phyloP scores from a whole-genome alignment of 2,888 invertebrate species.

The Camponotus fellah region DNA sequence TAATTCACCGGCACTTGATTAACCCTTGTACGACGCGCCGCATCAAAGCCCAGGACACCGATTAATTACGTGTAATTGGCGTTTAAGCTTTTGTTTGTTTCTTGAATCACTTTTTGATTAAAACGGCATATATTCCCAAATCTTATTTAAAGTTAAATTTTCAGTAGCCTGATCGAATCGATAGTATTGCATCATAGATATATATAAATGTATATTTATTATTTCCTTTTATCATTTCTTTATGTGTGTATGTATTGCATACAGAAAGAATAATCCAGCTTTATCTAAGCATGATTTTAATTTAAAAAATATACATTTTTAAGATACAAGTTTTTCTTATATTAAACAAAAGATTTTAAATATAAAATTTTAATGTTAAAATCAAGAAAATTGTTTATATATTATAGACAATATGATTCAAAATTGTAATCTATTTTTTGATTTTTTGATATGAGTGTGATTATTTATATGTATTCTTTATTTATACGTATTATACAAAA shows the following conservation, averaged over 20 bases:
- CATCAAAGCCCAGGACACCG: conserved; percentile 8
- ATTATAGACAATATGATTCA: not conserved
- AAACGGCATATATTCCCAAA: not conserved
- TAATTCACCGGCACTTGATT: conserved; percentile 48
- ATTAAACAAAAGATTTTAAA: not conserved
- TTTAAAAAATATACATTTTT: not conserved
- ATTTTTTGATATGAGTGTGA: not conserved
- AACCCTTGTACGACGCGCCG: conserved; percentile 16
- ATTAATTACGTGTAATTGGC: conserved; percentile 51
- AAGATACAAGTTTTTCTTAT: not conserved
- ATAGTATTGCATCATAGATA: not conserved
- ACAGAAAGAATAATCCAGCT: not conserved
- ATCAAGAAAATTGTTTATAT: not conserved
- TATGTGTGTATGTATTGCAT: too few species aligned
- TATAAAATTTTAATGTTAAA: not conserved
- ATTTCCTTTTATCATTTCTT: too few species aligned
- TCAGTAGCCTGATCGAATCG: not conserved
- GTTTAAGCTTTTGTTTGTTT: conserved; percentile 27
- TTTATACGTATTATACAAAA: not conserved
- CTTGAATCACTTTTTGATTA: conserved; percentile 18
- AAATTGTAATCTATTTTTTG: not conserved
- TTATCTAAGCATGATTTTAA: not conserved
- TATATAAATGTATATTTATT: too few species aligned
- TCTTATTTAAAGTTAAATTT: conserved; percentile 30
- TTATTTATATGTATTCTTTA: not conserved